A percentile compares a stretch with the other conserved stretches of the same genome.
Evolutionary conservation across 1,140 invertebrate genomes (phyloP).

Genomic region (Proctacanthus coquilletti): DNA sequence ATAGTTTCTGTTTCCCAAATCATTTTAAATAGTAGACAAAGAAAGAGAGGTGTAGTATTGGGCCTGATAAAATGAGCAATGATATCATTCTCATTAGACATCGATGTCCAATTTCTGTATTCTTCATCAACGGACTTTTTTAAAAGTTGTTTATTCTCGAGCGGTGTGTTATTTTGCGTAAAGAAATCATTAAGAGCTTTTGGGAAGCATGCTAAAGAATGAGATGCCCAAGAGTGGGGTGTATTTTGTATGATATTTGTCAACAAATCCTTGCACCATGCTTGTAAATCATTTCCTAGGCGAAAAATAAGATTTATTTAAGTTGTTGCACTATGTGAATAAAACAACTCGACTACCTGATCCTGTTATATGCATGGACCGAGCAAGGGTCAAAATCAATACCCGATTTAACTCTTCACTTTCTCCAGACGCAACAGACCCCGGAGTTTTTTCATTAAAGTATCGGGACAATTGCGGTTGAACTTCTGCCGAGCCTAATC

Average conservation of each 20-base stretch:
- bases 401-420: constrained; percentile 90
- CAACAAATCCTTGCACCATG: constrained; percentile 82
- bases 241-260: constrained; percentile 85
- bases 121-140: constrained; percentile 90
- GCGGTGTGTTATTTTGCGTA: constrained; percentile 57
- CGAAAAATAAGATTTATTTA: constrained; percentile 1
- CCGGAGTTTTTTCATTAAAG: constrained; percentile 57
- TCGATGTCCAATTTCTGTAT: constrained; percentile 89
- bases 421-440: constrained; percentile 70
- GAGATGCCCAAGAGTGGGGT: constrained; percentile 85
- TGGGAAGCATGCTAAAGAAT: constrained; percentile 85
- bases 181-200: constrained; percentile 73
- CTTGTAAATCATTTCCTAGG: constrained; percentile 41
- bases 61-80: constrained; percentile 86
- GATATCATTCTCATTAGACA: constrained; percentile 93
- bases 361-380: constrained; percentile 87
- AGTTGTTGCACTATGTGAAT: too few relatives aligned
- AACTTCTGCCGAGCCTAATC: constrained; percentile 80
- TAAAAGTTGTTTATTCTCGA: constrained; percentile 78
- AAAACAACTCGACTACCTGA: constrained; percentile 28
- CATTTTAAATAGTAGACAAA: constrained; percentile 91
- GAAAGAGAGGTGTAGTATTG: constrained; percentile 73
- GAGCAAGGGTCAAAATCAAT: constrained; percentile 79
- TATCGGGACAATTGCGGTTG: constrained; percentile 78
- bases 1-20: constrained; percentile 87